phyloP scores from a whole-genome alignment of 2,113 vertebrate species.

The Gila orcuttii region DNA sequence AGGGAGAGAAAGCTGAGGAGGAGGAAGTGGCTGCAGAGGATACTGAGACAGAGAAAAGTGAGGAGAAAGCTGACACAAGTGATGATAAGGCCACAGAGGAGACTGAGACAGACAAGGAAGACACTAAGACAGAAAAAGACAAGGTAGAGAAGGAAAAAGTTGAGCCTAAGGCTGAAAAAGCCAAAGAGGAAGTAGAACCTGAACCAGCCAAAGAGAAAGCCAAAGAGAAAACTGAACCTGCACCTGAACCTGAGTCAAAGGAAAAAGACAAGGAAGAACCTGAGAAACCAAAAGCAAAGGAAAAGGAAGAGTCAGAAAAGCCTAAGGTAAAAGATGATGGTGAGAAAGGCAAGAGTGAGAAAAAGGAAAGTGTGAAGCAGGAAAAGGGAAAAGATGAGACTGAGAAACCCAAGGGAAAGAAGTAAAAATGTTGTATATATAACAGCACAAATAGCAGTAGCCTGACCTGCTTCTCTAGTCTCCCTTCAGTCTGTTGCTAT shows the following conservation, averaged over 20 bases:
- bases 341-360: constrained; percentile 61
- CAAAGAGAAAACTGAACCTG: constrained; percentile 47
- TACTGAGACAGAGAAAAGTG: constrained; percentile 53
- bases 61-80: constrained; percentile 53
- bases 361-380: constrained; percentile 50
- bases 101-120: constrained; percentile 53
- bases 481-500: constrained; percentile 9
- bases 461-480: constrained; percentile 23
- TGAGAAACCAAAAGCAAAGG: constrained; percentile 65
- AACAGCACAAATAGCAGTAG: constrained; percentile 22
- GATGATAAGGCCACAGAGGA: constrained; percentile 55
- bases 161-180: constrained; percentile 64
- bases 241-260: constrained; percentile 53
- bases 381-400: constrained; percentile 48
- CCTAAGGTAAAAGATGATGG: constrained; percentile 50
- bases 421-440: constrained; percentile 33
- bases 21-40: constrained; percentile 52
- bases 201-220: constrained; percentile 44
- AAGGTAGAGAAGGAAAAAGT: constrained; percentile 53
- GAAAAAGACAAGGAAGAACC: constrained; percentile 57
- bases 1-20: constrained; percentile 58
- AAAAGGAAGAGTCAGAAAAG: constrained; percentile 57
- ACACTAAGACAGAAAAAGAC: constrained; percentile 27
- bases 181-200: constrained; percentile 50
- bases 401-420: constrained; percentile 52